Conservation (phyloP, 2,113 vertebrate genomes). For the Myotis yumanensis region DNA sequence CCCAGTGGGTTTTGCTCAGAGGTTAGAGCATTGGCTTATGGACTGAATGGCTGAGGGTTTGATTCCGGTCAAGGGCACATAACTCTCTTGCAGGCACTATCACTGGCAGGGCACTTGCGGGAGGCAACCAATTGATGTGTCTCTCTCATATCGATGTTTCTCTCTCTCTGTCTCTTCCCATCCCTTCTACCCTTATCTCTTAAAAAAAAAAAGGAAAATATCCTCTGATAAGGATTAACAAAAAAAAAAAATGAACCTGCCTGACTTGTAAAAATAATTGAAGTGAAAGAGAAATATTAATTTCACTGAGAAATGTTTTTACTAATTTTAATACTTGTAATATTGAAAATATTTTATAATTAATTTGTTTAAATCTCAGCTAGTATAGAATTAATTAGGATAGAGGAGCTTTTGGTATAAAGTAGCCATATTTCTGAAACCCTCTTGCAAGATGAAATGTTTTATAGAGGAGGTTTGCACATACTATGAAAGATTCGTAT, state of each 20-base stretch:
- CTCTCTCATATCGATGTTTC: neutral
- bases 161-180: neutral
- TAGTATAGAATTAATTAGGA: neutral
- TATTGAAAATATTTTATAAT: conserved; percentile 21
- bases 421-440: conserved; percentile 1
- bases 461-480: neutral
- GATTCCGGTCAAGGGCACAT: too few relatives aligned
- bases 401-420: neutral
- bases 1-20: too few relatives aligned
- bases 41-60: too few relatives aligned
- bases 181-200: neutral
- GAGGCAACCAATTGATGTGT: too few relatives aligned
- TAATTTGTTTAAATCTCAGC: neutral
- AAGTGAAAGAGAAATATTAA: conserved; percentile 7
- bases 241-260: neutral
- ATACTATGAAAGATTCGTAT: neutral
- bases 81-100: too few relatives aligned
- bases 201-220: too few relatives aligned
- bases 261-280: neutral
- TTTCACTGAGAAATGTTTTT: conserved; percentile 1
- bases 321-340: neutral
- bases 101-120: too few relatives aligned
- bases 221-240: too few relatives aligned
- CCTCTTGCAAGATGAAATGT: neutral
- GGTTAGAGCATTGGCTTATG: too few relatives aligned